These are phyloP conservation scores for Lagorchestes hirsutus DNA, from an alignment of 2,797 vertebrate genomes.

Conservation along the genomic window DNA sequence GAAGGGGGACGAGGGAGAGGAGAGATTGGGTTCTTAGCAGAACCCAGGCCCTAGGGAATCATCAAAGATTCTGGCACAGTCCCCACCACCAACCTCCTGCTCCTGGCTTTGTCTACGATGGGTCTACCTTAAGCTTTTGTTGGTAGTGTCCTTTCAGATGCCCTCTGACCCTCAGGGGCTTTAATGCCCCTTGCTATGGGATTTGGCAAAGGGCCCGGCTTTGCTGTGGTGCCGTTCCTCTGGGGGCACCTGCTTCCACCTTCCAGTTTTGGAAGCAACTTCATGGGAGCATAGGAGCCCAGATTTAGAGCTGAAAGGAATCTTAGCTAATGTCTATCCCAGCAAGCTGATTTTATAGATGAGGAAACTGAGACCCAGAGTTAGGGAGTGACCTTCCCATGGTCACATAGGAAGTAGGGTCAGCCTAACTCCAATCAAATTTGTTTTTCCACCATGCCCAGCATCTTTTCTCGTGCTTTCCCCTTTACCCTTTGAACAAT, in stretches of 20 bases:
- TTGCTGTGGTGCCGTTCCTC: neutral
- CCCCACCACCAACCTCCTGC: constrained; percentile 65
- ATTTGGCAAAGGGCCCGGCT: neutral
- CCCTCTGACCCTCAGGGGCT: neutral
- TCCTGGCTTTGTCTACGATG: neutral
- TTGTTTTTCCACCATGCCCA: neutral
- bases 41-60: constrained; percentile 71
- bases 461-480: neutral
- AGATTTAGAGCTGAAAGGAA: neutral
- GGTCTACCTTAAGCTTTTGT: neutral
- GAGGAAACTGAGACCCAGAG: neutral
- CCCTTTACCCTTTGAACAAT: neutral
- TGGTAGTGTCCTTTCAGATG: neutral
- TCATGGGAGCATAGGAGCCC: neutral
- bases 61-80: constrained; percentile 77
- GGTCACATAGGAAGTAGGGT: neutral
- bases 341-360: neutral
- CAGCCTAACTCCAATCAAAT: neutral
- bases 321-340: neutral
- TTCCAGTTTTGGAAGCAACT: neutral
- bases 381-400: neutral
- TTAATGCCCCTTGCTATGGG: neutral
- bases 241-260: neutral
- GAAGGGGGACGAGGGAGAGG: neutral
- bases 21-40: constrained; percentile 69